A percentile compares a stretch with the other conserved stretches of the same genome.
Evolutionary conservation across 1,140 invertebrate genomes (phyloP).

Genomic region (Pissodes strobi): DNA sequence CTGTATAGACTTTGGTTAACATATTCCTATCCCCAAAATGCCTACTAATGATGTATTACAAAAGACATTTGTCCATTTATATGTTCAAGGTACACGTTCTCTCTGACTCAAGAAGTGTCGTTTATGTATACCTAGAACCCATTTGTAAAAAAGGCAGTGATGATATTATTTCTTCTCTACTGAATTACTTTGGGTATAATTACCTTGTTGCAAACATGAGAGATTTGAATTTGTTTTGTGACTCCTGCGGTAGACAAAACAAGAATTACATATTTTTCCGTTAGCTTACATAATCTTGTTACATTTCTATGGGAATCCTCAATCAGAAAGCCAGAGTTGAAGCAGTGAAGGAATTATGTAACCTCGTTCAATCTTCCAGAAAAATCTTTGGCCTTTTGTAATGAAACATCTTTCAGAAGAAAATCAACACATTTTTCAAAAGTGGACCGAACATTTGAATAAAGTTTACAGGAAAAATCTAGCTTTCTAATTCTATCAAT

Average conservation of each 20-base stretch:
- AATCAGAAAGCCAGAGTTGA: neutral
- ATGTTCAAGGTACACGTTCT: neutral
- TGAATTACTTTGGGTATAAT: neutral
- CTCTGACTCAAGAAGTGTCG: too few species aligned
- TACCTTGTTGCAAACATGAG: neutral
- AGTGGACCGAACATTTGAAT: too few species aligned
- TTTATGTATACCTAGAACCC: conserved; percentile 2
- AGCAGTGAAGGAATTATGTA: neutral
- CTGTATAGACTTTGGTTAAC: neutral
- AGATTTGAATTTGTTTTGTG: conserved; percentile 6
- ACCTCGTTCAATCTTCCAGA: too few species aligned
- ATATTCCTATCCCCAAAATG: neutral
- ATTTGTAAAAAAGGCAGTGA: neutral
- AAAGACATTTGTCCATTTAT: neutral
- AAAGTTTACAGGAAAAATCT: too few species aligned
- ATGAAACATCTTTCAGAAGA: too few species aligned
- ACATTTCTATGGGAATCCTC: too few species aligned
- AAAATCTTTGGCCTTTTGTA: too few species aligned
- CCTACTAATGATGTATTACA: neutral
- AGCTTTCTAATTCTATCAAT: too few species aligned
- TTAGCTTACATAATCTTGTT: too few species aligned
- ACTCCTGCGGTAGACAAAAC: neutral
- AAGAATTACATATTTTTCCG: neutral
- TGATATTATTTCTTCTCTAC: neutral
- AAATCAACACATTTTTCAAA: too few species aligned